Percentiles rank a stretch among this genome's conserved stretches.
These are phyloP conservation scores for Grammatotria lemairii DNA, from an alignment of 2,113 vertebrate genomes.

Conservation along the genomic window DNA sequence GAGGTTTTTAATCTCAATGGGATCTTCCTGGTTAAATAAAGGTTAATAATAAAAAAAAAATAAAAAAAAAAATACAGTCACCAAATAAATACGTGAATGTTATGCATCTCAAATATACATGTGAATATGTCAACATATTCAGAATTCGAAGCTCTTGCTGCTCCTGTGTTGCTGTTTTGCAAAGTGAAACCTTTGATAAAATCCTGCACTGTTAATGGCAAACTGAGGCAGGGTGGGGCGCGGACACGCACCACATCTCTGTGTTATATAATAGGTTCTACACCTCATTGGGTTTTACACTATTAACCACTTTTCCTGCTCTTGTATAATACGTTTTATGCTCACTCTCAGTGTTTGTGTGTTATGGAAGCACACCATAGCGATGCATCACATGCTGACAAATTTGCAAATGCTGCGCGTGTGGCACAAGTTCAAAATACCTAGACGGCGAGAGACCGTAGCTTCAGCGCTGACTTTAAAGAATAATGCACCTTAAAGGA, in stretches of 20 bases:
- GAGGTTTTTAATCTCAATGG: too few species aligned
- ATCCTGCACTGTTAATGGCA: not conserved
- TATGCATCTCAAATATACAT: accelerated
- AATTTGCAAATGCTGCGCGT: not conserved
- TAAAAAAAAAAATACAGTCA: not conserved
- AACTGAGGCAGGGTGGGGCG: not conserved
- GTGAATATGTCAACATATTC: not conserved
- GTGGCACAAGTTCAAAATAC: not conserved
- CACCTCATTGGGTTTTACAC: conserved; percentile 31
- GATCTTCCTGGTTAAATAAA: too few species aligned
- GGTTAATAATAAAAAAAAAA: too few species aligned
- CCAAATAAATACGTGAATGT: not conserved
- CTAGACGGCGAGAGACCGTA: not conserved
- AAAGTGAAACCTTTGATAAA: not conserved
- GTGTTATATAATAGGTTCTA: conserved; percentile 6
- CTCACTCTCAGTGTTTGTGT: conserved; percentile 8
- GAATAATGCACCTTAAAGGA: not conserved
- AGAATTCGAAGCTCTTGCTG: not conserved
- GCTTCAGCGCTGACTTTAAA: not conserved
- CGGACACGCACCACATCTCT: not conserved
- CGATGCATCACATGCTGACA: not conserved
- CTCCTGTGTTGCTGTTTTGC: not conserved
- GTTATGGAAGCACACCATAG: not conserved
- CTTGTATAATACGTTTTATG: not conserved
- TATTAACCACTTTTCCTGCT: not conserved